Percentiles rank a stretch among this genome's conserved stretches.
phyloP scores from a whole-genome alignment of 2,888 invertebrate species.

The Arge pagana region DNA sequence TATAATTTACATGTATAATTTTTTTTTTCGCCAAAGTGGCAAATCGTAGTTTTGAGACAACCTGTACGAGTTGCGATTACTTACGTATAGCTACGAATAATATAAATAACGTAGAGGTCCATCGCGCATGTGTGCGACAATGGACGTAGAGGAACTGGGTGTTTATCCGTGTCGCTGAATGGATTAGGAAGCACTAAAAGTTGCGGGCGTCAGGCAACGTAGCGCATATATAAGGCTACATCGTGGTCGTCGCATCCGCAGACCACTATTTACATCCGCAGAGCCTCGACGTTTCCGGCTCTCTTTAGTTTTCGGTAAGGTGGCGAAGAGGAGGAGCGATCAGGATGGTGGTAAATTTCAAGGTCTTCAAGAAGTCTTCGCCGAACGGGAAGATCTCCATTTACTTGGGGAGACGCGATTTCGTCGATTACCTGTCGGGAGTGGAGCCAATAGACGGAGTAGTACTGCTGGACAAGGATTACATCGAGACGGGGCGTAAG shows the following conservation, averaged over 20 bases:
- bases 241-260: neutral
- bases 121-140: too few species aligned
- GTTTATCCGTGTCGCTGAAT: constrained; percentile 40
- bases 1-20: too few species aligned
- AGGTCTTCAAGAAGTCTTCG: constrained; percentile 89
- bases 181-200: constrained; percentile 48
- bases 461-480: constrained; percentile 83
- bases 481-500: constrained; percentile 77
- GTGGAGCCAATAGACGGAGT: constrained; percentile 92
- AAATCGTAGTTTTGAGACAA: too few species aligned
- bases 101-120: too few species aligned
- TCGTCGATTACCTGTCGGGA: constrained; percentile 83
- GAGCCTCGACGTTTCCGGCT: neutral
- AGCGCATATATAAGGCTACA: constrained; percentile 40
- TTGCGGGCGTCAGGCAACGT: constrained; percentile 33
- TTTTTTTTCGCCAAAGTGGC: too few species aligned
- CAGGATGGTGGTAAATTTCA: constrained; percentile 86
- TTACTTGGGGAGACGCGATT: constrained; percentile 86
- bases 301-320: neutral
- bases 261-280: too few species aligned
- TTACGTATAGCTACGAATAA: too few species aligned
- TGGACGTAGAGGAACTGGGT: too few species aligned
- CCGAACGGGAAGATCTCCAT: constrained; percentile 86
- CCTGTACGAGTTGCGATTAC: too few species aligned
- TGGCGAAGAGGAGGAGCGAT: neutral